phyloP scores from a whole-genome alignment of 2,113 vertebrate genomes.

The Sinocyclocheilus anshuiensis region DNA sequence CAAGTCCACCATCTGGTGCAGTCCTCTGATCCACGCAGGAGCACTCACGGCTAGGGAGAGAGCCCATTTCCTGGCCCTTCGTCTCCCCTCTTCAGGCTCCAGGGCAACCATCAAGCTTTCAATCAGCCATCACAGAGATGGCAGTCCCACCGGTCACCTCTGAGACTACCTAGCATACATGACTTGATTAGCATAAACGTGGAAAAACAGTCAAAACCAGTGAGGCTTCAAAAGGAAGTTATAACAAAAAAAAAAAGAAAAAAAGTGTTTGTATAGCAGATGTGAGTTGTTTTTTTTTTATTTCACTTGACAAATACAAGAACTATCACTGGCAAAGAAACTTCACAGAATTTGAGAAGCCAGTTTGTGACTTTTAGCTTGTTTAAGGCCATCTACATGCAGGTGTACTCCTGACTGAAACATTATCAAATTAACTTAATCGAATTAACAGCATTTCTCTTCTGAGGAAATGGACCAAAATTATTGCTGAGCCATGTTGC shows the following conservation, averaged over 20 bases:
- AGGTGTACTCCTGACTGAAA: not conserved
- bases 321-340: not conserved
- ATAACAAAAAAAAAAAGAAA: slow-evolving; percentile 6
- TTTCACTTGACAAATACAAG: not conserved
- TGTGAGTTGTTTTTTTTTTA: not conserved
- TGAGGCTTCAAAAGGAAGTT: slow-evolving; percentile 33
- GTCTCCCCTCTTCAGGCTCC: slow-evolving; percentile 44
- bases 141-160: slow-evolving; percentile 35
- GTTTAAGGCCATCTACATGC: not conserved
- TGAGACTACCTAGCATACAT: slow-evolving; percentile 53
- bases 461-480: not conserved
- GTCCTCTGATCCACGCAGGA: slow-evolving; percentile 51
- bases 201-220: slow-evolving; percentile 1
- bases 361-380: not conserved
- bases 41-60: slow-evolving; percentile 31
- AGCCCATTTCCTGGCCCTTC: slow-evolving; percentile 34
- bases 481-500: not conserved
- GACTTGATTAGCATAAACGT: slow-evolving; percentile 52
- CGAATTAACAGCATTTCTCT: not conserved
- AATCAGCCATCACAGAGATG: slow-evolving; percentile 40
- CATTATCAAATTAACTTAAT: not conserved
- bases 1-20: slow-evolving; percentile 58
- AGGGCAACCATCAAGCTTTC: slow-evolving; percentile 47
- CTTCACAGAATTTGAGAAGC: not conserved
- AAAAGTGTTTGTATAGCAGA: not conserved